Conservation (phyloP, 2,113 vertebrate genomes). For the Phalacrocorax carbo region DNA sequence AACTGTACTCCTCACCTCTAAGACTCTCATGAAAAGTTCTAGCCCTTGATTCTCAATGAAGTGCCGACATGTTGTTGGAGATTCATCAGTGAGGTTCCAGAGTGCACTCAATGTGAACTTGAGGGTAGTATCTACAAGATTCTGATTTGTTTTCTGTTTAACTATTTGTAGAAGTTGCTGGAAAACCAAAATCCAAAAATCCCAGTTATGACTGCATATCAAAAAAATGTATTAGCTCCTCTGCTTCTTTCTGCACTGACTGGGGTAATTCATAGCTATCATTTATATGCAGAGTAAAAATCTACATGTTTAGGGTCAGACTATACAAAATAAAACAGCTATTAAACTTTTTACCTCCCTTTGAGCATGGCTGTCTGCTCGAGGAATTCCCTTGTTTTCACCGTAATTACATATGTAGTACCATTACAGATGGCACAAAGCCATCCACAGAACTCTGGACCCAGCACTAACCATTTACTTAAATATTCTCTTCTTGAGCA, state of each 20-base stretch:
- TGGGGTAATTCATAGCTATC: not conserved
- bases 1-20: constrained; percentile 82
- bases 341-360: not conserved
- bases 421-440: not conserved
- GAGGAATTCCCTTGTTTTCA: not conserved
- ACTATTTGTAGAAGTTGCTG: constrained; percentile 99
- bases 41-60: constrained; percentile 98
- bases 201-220: not conserved
- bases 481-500: not conserved
- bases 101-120: constrained; percentile 97
- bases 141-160: constrained; percentile 94
- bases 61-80: constrained; percentile 97
- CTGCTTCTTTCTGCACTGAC: not conserved
- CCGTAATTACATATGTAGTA: not conserved
- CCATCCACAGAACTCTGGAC: not conserved
- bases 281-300: not conserved
- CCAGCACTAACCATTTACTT: not conserved
- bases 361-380: not conserved
- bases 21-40: constrained; percentile 95
- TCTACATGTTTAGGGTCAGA: not conserved
- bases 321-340: not conserved
- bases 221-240: not conserved
- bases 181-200: not conserved
- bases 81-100: constrained; percentile 99
- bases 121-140: constrained; percentile 93